Conservation (phyloP, 2,113 vertebrate genomes). For the Sciurus niger region DNA sequence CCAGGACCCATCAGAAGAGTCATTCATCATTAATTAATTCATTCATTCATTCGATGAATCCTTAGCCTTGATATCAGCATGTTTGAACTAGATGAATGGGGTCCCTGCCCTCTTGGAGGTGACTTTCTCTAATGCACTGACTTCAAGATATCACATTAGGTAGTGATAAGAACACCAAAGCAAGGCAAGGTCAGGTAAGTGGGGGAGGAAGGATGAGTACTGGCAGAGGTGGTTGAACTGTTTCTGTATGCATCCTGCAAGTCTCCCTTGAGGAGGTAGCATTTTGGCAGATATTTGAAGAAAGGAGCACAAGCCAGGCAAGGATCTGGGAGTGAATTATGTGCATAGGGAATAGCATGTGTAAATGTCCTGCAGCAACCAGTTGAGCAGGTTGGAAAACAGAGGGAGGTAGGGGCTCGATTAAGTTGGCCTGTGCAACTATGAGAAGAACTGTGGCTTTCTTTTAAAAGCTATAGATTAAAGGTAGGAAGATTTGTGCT, state of each 20-base stretch:
- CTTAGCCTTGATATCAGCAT: neutral
- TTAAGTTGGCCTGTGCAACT: neutral
- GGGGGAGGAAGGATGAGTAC: too few relatives aligned
- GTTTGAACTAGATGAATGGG: neutral
- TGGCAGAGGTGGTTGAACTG: neutral
- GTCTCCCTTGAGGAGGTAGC: neutral
- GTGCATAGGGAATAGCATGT: neutral
- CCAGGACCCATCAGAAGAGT: neutral
- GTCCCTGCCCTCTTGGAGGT: neutral
- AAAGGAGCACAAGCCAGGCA: neutral
- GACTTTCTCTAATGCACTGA: neutral
- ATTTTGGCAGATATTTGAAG: fast-evolving
- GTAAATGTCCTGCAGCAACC: neutral
- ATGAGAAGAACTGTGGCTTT: neutral
- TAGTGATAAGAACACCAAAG: neutral
- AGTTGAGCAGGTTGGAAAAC: neutral
- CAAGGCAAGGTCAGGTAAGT: neutral
- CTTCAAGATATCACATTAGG: neutral
- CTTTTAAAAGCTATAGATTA: neutral
- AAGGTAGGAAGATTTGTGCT: neutral
- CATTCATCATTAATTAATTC: neutral
- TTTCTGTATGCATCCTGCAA: too few relatives aligned
- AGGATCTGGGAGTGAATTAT: neutral
- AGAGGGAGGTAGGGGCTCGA: neutral
- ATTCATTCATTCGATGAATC: neutral